Conservation (phyloP, 2,797 vertebrate species). For the Sardinella longiceps region DNA sequence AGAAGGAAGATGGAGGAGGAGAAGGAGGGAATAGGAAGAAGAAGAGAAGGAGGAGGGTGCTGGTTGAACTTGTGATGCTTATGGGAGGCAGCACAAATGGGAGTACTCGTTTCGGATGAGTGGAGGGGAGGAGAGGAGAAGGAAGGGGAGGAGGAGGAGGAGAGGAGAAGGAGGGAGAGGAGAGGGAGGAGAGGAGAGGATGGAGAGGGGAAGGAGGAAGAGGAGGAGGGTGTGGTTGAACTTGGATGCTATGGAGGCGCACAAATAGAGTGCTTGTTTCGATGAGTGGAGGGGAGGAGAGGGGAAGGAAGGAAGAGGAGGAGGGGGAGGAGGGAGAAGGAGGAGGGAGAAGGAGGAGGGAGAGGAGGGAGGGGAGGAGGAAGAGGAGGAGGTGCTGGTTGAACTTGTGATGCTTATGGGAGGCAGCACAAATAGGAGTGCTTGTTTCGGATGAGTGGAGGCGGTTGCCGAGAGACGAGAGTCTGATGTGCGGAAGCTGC, state of each 20-base stretch:
- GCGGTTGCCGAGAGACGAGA: too few relatives aligned
- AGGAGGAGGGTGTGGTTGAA: too few relatives aligned
- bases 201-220: too few relatives aligned
- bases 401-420: neutral
- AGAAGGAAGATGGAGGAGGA: neutral
- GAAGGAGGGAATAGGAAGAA: neutral
- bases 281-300: too few relatives aligned
- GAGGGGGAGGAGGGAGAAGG: too few relatives aligned
- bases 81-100: neutral
- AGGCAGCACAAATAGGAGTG: neutral
- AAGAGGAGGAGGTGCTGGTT: neutral
- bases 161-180: too few relatives aligned
- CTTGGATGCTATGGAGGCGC: too few relatives aligned
- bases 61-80: neutral
- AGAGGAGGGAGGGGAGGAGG: neutral
- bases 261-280: too few relatives aligned
- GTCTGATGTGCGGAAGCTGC: neutral
- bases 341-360: too few relatives aligned
- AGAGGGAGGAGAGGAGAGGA: neutral
- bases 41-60: neutral
- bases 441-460: constrained; percentile 13
- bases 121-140: too few relatives aligned
- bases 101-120: neutral
- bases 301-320: too few relatives aligned
- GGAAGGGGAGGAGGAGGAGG: too few relatives aligned